Percentiles rank a stretch among this genome's conserved stretches.
Evolutionary conservation across 2,888 invertebrate species (phyloP).

Genomic region (Drosophila silvestris): DNA sequence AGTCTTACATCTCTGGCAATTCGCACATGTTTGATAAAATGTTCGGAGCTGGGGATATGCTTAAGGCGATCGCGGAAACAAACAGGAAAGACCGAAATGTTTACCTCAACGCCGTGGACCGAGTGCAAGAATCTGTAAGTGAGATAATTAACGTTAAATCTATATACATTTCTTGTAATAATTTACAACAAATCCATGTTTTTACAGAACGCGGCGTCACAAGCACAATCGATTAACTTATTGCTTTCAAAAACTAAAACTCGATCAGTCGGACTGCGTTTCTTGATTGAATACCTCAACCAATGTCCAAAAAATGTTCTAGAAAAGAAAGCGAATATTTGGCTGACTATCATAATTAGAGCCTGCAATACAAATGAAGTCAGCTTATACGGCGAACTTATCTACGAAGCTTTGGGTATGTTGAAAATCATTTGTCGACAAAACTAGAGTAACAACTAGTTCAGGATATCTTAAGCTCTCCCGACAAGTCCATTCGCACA

Average conservation of each 20-base stretch:
- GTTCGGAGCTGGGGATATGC: conserved; percentile 27
- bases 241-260: conserved; percentile 34
- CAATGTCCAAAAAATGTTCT: conserved; percentile 21
- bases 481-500: too few relatives aligned
- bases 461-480: neutral
- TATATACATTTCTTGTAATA: neutral
- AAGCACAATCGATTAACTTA: conserved; percentile 34
- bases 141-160: neutral
- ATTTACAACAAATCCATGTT: neutral
- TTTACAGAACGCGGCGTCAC: conserved; percentile 17
- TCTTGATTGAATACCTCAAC: conserved; percentile 37
- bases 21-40: conserved; percentile 55
- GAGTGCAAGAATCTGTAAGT: conserved; percentile 26
- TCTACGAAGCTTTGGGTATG: conserved; percentile 52
- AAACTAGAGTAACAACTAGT: neutral
- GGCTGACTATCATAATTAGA: conserved; percentile 42
- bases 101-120: conserved; percentile 27
- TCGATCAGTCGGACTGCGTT: conserved; percentile 48
- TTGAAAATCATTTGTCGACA: conserved; percentile 5
- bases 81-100: conserved; percentile 21
- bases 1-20: neutral
- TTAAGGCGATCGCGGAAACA: conserved; percentile 26
- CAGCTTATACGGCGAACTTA: conserved; percentile 47
- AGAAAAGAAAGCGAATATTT: conserved; percentile 36
- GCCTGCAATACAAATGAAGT: conserved; percentile 48